Base-by-base conservation (phyloP, 2,888 invertebrate genomes). In the Odontocerum albicorne region DNA sequence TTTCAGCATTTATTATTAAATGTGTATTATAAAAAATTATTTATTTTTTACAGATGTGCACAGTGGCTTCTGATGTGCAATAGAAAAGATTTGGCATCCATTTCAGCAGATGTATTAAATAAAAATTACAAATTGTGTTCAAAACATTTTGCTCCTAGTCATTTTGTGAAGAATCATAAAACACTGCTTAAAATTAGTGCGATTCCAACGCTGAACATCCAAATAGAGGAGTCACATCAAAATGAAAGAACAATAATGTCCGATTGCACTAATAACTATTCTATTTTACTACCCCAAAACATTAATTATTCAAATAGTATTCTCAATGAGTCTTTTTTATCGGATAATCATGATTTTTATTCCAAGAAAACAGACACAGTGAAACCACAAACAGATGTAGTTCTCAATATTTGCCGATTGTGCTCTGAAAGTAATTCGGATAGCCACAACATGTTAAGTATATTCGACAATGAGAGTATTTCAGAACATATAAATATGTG, bases 41-140 rank as follows among this genome's bases (percentile, higher is more conserved):
- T n/a, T n/a, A 31, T 16, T 15, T 8, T 15, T 53, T 46, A 6
- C 39, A 53, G 53, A 32, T 53, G 53, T 40, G 20, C 31, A 12
- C 38, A 53, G 16, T 53, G 53, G 53, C 46, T 53, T 8, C 31
- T 46, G 20, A 53, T 53, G 53, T 53, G 47, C 20, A 40, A 53
- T 13, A 46, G 53, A 35, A 53, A 42, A 27, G 53, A 53, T 33
- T 35, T 53, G 7, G 44, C 39, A 15, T 33, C 40, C 12, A 20
- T 47, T 3, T 20, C 31, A 16, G 31, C 39, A 4, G 40, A 46
- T 17, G 38, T 38, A 16, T 31, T 53, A n/a, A 53, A 53, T 12
- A 47, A 33, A 10, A 20, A 46, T 8, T 47, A 31, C 27, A 53
- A 13, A 8, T 12, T 53, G 7, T 53, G 53, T 20, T 46, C 53